Evolutionary conservation across 2,888 invertebrate genomes (phyloP), one percentile per base, ranked within the genome.

Genomic region (Pyrrhosoma nymphula): DNA sequence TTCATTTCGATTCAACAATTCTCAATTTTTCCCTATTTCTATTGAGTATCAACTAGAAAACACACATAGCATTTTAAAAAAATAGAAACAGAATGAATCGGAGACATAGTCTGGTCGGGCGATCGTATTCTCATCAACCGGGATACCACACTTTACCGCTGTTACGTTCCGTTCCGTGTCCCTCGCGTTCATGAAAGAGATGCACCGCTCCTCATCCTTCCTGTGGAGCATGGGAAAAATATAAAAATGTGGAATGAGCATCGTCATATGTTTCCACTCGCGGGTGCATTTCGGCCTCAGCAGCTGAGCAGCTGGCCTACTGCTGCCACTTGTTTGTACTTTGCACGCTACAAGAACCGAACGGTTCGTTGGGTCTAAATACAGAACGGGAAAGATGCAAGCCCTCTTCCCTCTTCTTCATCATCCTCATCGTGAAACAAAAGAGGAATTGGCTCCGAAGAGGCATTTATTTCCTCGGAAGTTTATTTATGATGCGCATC

Each of bases 51-150:
- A 47, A 47, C 47, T 2, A 8, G 47, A 2, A 47, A 2, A 2
- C 47, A 47, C 8, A 4, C 47, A 4, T 8, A 47, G 47, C 47
- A 47, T 47, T 2, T 4, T 4, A 47, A 47, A 8, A 60, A 60
- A 60, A 60, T 69, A 26, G 69, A 47, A 47, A 47, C 47, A n/a
- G 69, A 26, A 26, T 26, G 69, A 26, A 26, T 26, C 8, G n/a
- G n/a, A 8, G 69, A n/a, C 23, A 26, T 69, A n/a, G 26, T 0
- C n/a, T 16, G 82, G 82, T 82, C 16, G 35, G 16, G 35, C 35
- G 82, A 82, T 82, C 82, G 82, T 35, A 35, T 82, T 82, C 82
- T 82, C 82, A 82, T 82, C 82, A 82, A 26, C 82, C 8, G 26
- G 82, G 35, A 60, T 60, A 10, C n/a, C n/a, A n/a, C 20, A 12